These are phyloP conservation scores for Agriopis marginaria DNA, from an alignment of 2,888 invertebrate species.

Conservation along the genomic window DNA sequence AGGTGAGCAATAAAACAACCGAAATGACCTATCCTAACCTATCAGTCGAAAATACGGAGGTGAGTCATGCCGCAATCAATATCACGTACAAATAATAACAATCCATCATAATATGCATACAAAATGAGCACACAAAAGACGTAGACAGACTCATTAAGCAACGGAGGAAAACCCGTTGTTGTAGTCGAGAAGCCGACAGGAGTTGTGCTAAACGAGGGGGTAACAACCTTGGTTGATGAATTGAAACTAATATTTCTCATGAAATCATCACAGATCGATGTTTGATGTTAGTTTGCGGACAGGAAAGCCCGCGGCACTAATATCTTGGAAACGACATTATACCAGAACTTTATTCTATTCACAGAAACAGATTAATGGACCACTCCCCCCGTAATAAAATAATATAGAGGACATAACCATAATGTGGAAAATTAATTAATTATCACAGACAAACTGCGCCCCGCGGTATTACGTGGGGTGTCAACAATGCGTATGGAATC, in stretches of 20 bases:
- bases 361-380: neutral
- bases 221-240: conserved; percentile 18
- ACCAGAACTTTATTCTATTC: neutral
- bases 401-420: neutral
- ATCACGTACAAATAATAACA: conserved; percentile 13
- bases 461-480: too few relatives aligned
- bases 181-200: neutral
- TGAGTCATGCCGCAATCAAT: conserved; percentile 17
- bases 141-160: conserved; percentile 29
- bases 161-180: conserved; percentile 32
- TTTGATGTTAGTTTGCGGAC: neutral
- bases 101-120: conserved; percentile 22
- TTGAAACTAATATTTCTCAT: conserved; percentile 22
- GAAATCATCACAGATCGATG: conserved; percentile 15
- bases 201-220: neutral
- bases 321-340: conserved; percentile 3
- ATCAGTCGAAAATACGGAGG: conserved; percentile 5
- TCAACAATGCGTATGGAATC: too few relatives aligned
- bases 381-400: neutral
- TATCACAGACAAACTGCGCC: too few relatives aligned
- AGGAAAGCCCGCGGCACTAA: conserved; percentile 18
- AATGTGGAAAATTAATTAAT: neutral
- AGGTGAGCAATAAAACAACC: conserved; percentile 13
- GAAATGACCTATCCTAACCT: conserved; percentile 35
- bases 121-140: conserved; percentile 11